Conservation (phyloP, 2,797 vertebrate species). For the Acanthornis magna region DNA sequence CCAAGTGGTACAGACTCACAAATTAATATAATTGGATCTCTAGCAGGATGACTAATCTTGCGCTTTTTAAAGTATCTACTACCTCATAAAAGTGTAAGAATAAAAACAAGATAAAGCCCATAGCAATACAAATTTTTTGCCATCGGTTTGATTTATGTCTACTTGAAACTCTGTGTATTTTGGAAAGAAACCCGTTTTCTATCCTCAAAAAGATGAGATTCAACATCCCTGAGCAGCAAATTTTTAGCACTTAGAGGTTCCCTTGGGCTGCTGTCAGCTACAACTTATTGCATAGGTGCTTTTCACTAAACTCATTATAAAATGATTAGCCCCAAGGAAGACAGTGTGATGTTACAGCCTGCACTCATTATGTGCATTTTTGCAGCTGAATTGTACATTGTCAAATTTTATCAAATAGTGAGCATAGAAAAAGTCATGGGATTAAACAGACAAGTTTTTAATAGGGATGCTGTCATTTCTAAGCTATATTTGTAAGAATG, state of each 20-base stretch:
- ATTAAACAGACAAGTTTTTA: conserved; percentile 8
- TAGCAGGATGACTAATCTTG: not conserved
- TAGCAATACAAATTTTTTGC: conserved; percentile 52
- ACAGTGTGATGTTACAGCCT: conserved; percentile 11
- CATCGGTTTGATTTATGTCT: conserved; percentile 71
- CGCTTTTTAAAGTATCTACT: conserved; percentile 6
- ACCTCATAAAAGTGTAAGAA: conserved; percentile 26
- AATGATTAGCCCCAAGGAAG: conserved; percentile 75
- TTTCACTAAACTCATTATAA: conserved; percentile 76
- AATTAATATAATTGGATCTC: conserved; percentile 8
- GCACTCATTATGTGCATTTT: conserved; percentile 34
- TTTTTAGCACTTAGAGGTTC: conserved; percentile 71
- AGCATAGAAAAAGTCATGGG: not conserved
- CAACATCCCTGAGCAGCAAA: conserved; percentile 67
- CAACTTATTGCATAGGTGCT: conserved; percentile 75
- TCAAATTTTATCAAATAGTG: conserved; percentile 49
- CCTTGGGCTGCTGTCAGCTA: conserved; percentile 74
- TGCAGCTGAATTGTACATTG: conserved; percentile 49
- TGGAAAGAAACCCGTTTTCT: conserved; percentile 61
- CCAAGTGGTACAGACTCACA: not conserved
- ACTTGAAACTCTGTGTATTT: conserved; percentile 60
- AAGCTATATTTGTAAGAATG: not conserved
- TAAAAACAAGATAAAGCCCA: conserved; percentile 60
- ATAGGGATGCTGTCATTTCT: not conserved
- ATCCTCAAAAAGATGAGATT: conserved; percentile 43